Base-by-base conservation (phyloP, 2,113 vertebrate species). In the Phrynocephalus versicolor region DNA sequence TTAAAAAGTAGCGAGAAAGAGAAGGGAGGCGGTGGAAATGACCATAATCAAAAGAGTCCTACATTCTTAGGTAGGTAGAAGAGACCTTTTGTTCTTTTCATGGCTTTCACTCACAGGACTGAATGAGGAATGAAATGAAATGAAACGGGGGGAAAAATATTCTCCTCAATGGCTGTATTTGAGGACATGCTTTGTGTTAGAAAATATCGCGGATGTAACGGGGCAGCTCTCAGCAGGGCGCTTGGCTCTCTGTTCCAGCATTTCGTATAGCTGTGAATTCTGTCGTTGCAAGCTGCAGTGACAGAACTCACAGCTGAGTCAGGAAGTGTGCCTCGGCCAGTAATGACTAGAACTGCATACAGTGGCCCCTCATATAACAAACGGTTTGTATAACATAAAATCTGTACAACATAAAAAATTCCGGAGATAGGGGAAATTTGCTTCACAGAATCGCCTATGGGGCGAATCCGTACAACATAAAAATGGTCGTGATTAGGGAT, bases 11-110 rank as follows among this genome's bases (percentile, higher is more conserved):
- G 27, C 21, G 3, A 39, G 21, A 13, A 16, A 15, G 55, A 33
- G 19, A 33, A 10, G 30, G 25, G 23, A 39, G 6, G 27, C 39
- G 10, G 25, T 16, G 25, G 9, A n/a, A n/a, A n/a, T n/a, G n/a
- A n/a, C n/a, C n/a, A n/a, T 35, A 33, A 74, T 84, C 77, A 84
- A 88, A 84, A 76, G 45, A 72, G 16, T n/a, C 81, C 81, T 39
- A 23, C 16, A n/a, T 78, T 16, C 58, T 65, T 35, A 15, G 58
- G 57, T 64, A 39, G 35, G 23, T 33, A 27, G 21, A 30, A 65
- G 14, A 18, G 82, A 16, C 30, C 41, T 45, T 39, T 57, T 51
- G 8, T 57, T n/a, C 67, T 67, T 83, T 45, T 37, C 12, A n/a
- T 55, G 15, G 57, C 82, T 70, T 80, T 58, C 5, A 16, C 41